Percentiles rank a stretch among this genome's conserved stretches.
Evolutionary conservation across 2,888 invertebrate species (phyloP).

Genomic region (Odontocerum albicorne): DNA sequence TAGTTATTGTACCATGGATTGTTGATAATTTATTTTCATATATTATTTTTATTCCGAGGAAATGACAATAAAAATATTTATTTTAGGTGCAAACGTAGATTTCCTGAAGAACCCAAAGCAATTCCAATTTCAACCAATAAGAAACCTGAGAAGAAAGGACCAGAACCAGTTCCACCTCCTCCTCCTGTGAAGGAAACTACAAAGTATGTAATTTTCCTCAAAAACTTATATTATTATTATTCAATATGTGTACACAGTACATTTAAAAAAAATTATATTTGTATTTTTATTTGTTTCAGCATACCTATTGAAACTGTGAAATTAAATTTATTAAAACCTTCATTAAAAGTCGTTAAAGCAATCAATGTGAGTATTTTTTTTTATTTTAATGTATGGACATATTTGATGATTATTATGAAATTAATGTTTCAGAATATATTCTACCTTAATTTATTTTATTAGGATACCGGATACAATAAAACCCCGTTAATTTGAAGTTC

Average conservation of each 20-base stretch:
- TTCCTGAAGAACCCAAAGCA: slow-evolving; percentile 72
- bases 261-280: slow-evolving; percentile 6
- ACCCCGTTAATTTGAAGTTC: too few relatives aligned
- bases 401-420: too few relatives aligned
- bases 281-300: slow-evolving; percentile 41
- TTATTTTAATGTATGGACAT: too few relatives aligned
- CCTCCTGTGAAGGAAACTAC: slow-evolving; percentile 46
- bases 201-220: slow-evolving; percentile 40
- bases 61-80: not conserved
- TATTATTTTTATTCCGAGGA: not conserved
- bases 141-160: slow-evolving; percentile 55
- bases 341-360: slow-evolving; percentile 43
- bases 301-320: slow-evolving; percentile 48
- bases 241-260: too few relatives aligned
- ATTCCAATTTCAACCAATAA: slow-evolving; percentile 53
- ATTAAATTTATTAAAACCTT: slow-evolving; percentile 53
- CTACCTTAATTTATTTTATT: too few relatives aligned
- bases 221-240: too few relatives aligned
- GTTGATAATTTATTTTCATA: not conserved
- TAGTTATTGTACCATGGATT: too few relatives aligned
- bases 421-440: too few relatives aligned
- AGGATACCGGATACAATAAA: too few relatives aligned
- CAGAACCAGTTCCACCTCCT: slow-evolving; percentile 42
- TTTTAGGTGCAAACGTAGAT: slow-evolving; percentile 66
- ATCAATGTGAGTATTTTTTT: slow-evolving; percentile 46